Evolutionary conservation across 2,113 vertebrate species (phyloP).

Genomic region (Daboia siamensis): DNA sequence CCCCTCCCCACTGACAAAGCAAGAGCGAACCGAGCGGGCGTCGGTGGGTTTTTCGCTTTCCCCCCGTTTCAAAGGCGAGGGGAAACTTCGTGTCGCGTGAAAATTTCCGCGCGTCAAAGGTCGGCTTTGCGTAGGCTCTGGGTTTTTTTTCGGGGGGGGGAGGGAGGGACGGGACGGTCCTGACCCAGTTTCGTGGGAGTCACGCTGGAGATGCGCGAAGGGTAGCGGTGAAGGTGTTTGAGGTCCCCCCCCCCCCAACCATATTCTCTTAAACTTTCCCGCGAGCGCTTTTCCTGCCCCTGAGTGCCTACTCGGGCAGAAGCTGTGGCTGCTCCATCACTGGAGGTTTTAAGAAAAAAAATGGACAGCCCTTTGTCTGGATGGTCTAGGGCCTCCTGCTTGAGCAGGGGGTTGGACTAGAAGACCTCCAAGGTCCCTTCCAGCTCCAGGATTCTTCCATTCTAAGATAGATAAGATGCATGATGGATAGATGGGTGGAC

Average conservation of each 20-base stretch:
- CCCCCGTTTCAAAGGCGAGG: neutral
- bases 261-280: too few relatives aligned
- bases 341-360: neutral
- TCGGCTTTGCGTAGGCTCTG: neutral
- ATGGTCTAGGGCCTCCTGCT: neutral
- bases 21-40: neutral
- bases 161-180: too few relatives aligned
- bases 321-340: neutral
- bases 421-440: neutral
- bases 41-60: neutral
- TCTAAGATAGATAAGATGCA: too few relatives aligned
- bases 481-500: too few relatives aligned
- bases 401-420: neutral
- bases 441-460: neutral
- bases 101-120: neutral
- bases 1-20: neutral
- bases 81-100: neutral
- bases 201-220: too few relatives aligned
- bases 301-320: neutral
- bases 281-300: too few relatives aligned
- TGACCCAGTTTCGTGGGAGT: too few relatives aligned
- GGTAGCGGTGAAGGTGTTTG: too few relatives aligned
- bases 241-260: too few relatives aligned
- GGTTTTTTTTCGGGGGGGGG: too few relatives aligned
- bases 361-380: neutral